Evolutionary conservation across 1,140 invertebrate genomes (phyloP).

Genomic region (Euwallacea fornicatus): DNA sequence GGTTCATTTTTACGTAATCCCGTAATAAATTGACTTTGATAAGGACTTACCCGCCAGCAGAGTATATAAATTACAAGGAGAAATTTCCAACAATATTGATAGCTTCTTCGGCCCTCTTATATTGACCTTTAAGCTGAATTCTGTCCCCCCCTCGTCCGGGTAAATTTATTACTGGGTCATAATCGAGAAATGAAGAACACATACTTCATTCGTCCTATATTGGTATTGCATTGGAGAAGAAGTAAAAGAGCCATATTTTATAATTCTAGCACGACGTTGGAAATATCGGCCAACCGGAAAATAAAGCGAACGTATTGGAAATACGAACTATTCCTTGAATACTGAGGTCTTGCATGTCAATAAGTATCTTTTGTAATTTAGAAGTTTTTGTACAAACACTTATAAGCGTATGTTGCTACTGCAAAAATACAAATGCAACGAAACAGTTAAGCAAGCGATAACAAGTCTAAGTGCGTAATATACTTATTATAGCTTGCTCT

Average conservation of each 20-base stretch:
- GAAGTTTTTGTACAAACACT: neutral
- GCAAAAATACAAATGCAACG: neutral
- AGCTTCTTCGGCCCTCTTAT: slow-evolving; percentile 36
- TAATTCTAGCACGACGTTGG: slow-evolving; percentile 9
- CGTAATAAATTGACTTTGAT: slow-evolving; percentile 39
- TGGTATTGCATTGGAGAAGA: slow-evolving; percentile 13
- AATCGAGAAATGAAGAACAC: slow-evolving; percentile 32
- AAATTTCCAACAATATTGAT: slow-evolving; percentile 41
- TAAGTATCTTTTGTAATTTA: slow-evolving; percentile 11
- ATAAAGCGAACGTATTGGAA: slow-evolving; percentile 24
- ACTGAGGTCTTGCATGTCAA: slow-evolving; percentile 14
- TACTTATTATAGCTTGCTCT: neutral
- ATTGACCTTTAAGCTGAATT: slow-evolving; percentile 39
- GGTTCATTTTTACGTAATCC: slow-evolving; percentile 39
- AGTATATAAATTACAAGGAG: slow-evolving; percentile 35
- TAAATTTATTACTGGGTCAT: slow-evolving; percentile 34
- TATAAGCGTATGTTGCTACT: neutral
- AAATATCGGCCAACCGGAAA: slow-evolving; percentile 19
- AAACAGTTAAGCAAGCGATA: neutral
- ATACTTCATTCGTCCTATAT: slow-evolving; percentile 17
- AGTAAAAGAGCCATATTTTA: slow-evolving; percentile 18
- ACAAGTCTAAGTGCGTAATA: neutral
- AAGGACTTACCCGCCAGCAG: slow-evolving; percentile 26
- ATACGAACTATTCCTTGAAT: slow-evolving; percentile 8
- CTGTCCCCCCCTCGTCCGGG: slow-evolving; percentile 11